These are phyloP conservation scores for Alethe diademata DNA, from an alignment of 2,113 vertebrate species.

Conservation along the genomic window DNA sequence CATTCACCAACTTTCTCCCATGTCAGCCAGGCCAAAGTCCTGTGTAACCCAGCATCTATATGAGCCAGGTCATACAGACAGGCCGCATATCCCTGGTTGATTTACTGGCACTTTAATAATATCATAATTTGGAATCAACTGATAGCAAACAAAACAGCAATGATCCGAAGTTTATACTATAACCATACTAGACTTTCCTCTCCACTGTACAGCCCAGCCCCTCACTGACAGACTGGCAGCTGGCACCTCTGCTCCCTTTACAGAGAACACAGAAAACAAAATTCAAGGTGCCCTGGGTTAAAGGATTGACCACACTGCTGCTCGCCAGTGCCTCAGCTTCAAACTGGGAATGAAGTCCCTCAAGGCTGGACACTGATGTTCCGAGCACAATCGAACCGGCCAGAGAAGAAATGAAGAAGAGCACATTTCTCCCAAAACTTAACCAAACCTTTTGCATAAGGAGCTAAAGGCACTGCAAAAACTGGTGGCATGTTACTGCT, in stretches of 20 bases:
- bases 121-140: neutral
- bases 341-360: neutral
- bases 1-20: neutral
- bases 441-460: neutral
- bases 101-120: neutral
- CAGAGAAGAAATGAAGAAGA: neutral
- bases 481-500: neutral
- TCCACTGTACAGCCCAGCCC: neutral
- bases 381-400: neutral
- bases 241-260: neutral
- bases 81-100: neutral
- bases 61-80: neutral
- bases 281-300: neutral
- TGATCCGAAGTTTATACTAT: neutral
- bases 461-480: neutral
- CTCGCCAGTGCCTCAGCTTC: neutral
- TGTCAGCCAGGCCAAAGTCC: fast-evolving
- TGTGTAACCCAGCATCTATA: neutral
- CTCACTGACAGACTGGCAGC: neutral
- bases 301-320: neutral
- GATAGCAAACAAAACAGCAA: neutral
- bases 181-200: neutral
- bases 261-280: neutral
- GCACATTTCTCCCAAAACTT: neutral
- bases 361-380: neutral